Evolutionary conservation across 1,140 invertebrate species (phyloP).

Genomic region (Idris sp.): DNA sequence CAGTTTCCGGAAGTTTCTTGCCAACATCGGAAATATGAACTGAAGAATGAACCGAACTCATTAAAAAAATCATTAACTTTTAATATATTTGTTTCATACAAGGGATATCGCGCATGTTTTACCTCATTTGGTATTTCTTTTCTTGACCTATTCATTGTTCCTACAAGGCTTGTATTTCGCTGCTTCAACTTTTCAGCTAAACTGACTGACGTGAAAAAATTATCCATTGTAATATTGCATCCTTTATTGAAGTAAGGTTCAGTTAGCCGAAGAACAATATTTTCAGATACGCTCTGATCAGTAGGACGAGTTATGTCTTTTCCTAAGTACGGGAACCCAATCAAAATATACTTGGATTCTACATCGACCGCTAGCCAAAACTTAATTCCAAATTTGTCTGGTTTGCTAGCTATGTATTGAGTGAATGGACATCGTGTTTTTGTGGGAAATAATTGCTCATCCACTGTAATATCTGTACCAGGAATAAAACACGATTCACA

Average conservation of each 20-base stretch:
- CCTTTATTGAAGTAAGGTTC: conserved; percentile 10
- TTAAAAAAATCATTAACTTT: conserved; percentile 33
- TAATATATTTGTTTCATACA: conserved; percentile 28
- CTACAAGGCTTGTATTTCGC: conserved; percentile 57
- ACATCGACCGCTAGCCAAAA: conserved; percentile 50
- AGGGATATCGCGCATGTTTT: conserved; percentile 39
- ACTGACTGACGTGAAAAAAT: conserved; percentile 49
- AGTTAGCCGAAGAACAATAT: conserved; percentile 12
- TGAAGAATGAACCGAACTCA: conserved; percentile 44
- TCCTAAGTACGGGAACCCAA: conserved; percentile 39
- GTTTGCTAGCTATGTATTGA: conserved; percentile 58
- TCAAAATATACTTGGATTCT: conserved; percentile 59
- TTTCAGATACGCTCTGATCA: conserved; percentile 15
- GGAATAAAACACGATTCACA: conserved; percentile 67
- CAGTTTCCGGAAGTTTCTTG: conserved; percentile 45
- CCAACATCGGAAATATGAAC: conserved; percentile 15
- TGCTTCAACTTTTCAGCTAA: conserved; percentile 58
- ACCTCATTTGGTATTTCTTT: conserved; percentile 56
- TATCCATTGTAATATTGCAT: conserved; percentile 12
- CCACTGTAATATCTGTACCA: conserved; percentile 65
- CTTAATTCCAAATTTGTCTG: conserved; percentile 57
- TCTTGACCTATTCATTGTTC: conserved; percentile 53
- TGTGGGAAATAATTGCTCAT: conserved; percentile 66
- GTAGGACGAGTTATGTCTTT: conserved; percentile 12
- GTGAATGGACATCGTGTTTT: conserved; percentile 37